phyloP scores from a whole-genome alignment of 1,140 invertebrate genomes.

The Trichonephila clavipes region DNA sequence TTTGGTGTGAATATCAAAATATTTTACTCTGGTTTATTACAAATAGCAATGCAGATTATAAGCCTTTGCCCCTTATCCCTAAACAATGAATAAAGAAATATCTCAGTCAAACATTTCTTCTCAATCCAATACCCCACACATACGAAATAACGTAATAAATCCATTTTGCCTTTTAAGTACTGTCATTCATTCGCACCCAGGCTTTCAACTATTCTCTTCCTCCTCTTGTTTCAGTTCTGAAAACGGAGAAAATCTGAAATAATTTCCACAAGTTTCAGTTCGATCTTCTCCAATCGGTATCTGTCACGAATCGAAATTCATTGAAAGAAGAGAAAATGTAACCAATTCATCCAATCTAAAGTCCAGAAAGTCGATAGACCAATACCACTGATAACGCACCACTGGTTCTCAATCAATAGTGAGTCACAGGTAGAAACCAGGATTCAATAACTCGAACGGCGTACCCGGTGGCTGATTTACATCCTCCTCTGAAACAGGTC shows the following conservation, averaged over 20 bases:
- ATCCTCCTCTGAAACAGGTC: neutral
- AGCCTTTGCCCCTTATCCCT: no score
- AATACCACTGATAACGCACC: conserved; percentile 44
- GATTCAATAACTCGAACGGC: conserved; percentile 10
- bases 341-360: neutral
- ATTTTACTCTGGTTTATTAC: no score
- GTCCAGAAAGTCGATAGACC: conserved; percentile 22
- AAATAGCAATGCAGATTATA: no score
- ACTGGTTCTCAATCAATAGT: conserved; percentile 41
- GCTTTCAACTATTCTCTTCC: neutral
- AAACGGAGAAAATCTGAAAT: neutral
- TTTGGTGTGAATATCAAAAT: no score
- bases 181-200: neutral
- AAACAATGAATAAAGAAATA: no score
- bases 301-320: neutral
- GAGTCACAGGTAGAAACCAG: neutral
- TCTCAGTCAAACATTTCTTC: no score
- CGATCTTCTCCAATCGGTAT: neutral
- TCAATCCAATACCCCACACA: no score
- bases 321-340: neutral
- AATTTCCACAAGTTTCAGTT: neutral
- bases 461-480: conserved; percentile 40
- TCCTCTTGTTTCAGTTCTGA: neutral
- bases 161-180: no score
- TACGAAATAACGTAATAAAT: no score